A percentile compares a stretch with the other conserved stretches of the same genome.
Conservation (phyloP, 2,797 vertebrate genomes). For the Notolepis coatsorum region DNA sequence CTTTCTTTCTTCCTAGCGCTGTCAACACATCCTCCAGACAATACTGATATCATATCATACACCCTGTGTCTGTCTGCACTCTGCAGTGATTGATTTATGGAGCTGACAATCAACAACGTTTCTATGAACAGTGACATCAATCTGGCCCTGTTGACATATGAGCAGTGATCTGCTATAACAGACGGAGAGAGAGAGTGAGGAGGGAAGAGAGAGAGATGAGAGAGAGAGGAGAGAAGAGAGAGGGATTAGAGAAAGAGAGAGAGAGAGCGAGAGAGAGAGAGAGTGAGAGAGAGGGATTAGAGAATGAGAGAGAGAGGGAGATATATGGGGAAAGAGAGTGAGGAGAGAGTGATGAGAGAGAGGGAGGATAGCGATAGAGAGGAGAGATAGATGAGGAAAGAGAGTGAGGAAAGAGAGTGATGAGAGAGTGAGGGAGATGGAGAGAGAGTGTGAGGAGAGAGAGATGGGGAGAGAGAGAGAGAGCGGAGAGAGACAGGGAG, state of each 20-base stretch:
- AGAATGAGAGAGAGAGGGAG: neutral
- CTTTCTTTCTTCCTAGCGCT: too few relatives aligned
- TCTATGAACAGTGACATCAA: conserved; percentile 55
- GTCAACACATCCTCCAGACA: too few relatives aligned
- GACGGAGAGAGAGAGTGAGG: conserved; percentile 30
- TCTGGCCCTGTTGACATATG: conserved; percentile 41
- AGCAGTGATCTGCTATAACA: conserved; percentile 42
- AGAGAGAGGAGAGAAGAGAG: neutral
- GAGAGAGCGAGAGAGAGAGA: neutral
- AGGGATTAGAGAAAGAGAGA: neutral
- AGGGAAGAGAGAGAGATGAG: neutral
- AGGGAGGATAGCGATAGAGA: neutral
- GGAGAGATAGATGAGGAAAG: neutral
- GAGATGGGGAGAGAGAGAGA: neutral
- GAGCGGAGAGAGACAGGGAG: neutral
- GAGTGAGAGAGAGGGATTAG: neutral
- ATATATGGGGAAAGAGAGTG: neutral
- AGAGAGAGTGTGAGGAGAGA: neutral
- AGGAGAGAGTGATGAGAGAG: too few relatives aligned
- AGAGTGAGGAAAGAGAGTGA: neutral
- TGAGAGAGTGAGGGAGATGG: neutral
- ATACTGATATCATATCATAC: too few relatives aligned
- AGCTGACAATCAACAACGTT: too few relatives aligned
- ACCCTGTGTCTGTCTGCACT: too few relatives aligned
- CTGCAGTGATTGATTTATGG: too few relatives aligned